phyloP scores from a whole-genome alignment of 2,888 invertebrate species.

The Ceramica pisi region DNA sequence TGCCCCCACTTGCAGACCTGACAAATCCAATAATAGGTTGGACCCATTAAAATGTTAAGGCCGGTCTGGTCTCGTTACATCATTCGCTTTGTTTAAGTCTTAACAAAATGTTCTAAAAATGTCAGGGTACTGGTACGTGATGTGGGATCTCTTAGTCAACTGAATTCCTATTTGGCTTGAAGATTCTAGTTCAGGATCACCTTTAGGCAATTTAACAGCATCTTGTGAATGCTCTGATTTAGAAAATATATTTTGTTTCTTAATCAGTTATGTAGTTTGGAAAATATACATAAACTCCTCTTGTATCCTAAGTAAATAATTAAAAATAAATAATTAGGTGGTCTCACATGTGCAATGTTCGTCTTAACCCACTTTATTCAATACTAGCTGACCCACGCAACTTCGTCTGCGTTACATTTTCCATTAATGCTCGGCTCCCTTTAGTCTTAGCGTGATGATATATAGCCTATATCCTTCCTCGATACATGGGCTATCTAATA shows the following conservation, averaged over 20 bases:
- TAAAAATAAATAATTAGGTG: no score
- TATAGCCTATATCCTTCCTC: no score
- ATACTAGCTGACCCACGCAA: no score
- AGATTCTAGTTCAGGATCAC: not conserved
- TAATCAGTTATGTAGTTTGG: not conserved
- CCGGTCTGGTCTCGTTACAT: slow-evolving; percentile 20
- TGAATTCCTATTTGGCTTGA: not conserved
- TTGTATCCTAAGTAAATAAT: no score
- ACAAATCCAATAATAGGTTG: slow-evolving; percentile 55
- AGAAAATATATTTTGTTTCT: not conserved
- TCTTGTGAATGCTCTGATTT: not conserved
- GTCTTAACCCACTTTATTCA: no score
- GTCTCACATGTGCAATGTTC: no score
- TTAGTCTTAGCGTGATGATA: no score
- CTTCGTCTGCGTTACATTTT: no score
- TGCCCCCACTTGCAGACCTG: slow-evolving; percentile 18
- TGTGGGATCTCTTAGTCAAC: slow-evolving; percentile 40
- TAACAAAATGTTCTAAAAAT: slow-evolving; percentile 17
- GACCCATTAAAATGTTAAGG: slow-evolving; percentile 64
- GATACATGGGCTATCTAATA: no score
- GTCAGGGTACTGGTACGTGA: slow-evolving; percentile 61
- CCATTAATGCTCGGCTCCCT: no score
- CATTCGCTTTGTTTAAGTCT: slow-evolving; percentile 35
- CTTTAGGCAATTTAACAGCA: not conserved
- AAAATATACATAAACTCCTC: not conserved